phyloP scores from a whole-genome alignment of 2,113 vertebrate species.

The Carassius auratus region DNA sequence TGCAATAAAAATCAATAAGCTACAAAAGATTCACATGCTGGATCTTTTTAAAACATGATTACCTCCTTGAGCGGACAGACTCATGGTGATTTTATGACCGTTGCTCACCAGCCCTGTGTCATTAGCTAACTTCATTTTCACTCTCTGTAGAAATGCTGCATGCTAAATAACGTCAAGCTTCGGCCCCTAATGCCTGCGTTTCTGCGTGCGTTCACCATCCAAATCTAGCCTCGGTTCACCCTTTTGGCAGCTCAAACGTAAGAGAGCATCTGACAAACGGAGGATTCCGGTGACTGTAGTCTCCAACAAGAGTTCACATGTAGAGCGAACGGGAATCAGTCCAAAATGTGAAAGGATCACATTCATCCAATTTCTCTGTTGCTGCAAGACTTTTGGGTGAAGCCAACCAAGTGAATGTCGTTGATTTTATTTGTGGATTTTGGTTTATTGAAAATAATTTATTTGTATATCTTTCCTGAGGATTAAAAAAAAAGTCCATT shows the following conservation, averaged over 20 bases:
- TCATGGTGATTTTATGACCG: constrained; percentile 2
- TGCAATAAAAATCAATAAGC: constrained; percentile 57
- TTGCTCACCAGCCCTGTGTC: constrained; percentile 6
- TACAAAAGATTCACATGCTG: constrained; percentile 34
- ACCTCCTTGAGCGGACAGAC: constrained; percentile 28
- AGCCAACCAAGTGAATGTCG: constrained; percentile 77
- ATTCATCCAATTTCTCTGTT: constrained; percentile 64
- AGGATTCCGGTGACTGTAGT: constrained; percentile 10
- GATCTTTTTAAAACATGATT: constrained; percentile 23
- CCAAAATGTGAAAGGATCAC: constrained; percentile 17
- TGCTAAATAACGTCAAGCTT: constrained; percentile 20
- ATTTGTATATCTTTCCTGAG: constrained; percentile 64
- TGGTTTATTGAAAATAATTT: constrained; percentile 64
- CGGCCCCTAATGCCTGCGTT: constrained; percentile 38
- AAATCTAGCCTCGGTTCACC: constrained; percentile 40
- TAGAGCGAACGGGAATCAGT: constrained; percentile 51
- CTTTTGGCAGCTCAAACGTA: constrained; percentile 23
- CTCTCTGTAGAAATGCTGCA: constrained; percentile 9
- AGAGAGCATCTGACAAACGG: background rate
- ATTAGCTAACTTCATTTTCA: constrained; percentile 11
- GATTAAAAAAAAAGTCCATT: constrained; percentile 51
- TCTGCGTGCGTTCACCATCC: constrained; percentile 37
- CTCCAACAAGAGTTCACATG: background rate
- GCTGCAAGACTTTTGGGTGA: constrained; percentile 72
- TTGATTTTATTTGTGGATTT: constrained; percentile 71